phyloP scores from a whole-genome alignment of 2,797 vertebrate genomes.

The Tragelaphus oryx region DNA sequence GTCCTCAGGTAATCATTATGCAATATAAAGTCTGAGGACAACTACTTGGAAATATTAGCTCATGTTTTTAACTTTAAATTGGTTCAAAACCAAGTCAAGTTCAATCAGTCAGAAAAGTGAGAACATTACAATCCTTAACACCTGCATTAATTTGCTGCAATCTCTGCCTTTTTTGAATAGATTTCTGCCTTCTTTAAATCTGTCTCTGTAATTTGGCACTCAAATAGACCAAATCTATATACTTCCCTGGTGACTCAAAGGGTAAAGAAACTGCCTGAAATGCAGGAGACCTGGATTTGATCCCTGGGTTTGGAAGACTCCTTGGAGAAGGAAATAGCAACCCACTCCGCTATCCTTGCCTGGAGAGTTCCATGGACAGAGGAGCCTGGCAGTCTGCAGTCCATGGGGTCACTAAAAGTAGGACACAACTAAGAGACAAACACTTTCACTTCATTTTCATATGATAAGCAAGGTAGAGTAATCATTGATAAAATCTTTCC shows the following conservation, averaged over 20 bases:
- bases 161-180: background rate
- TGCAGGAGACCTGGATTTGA: background rate
- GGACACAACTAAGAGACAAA: rapidly evolving
- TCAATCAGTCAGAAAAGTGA: background rate
- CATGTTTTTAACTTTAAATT: background rate
- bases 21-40: background rate
- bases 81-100: background rate
- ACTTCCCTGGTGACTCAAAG: rapidly evolving
- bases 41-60: background rate
- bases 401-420: too few relatives aligned
- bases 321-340: too few relatives aligned
- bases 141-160: background rate
- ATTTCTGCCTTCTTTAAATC: background rate
- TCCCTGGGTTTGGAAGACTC: too few relatives aligned
- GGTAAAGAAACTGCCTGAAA: background rate
- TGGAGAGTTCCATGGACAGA: too few relatives aligned
- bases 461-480: background rate
- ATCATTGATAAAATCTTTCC: background rate
- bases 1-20: too few relatives aligned
- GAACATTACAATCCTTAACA: too few relatives aligned
- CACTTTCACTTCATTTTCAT: background rate
- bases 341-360: too few relatives aligned
- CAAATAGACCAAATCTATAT: background rate
- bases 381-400: rapidly evolving
- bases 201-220: background rate